Evolutionary conservation across 2,113 vertebrate species (phyloP).

Genomic region (Ictalurus punctatus): DNA sequence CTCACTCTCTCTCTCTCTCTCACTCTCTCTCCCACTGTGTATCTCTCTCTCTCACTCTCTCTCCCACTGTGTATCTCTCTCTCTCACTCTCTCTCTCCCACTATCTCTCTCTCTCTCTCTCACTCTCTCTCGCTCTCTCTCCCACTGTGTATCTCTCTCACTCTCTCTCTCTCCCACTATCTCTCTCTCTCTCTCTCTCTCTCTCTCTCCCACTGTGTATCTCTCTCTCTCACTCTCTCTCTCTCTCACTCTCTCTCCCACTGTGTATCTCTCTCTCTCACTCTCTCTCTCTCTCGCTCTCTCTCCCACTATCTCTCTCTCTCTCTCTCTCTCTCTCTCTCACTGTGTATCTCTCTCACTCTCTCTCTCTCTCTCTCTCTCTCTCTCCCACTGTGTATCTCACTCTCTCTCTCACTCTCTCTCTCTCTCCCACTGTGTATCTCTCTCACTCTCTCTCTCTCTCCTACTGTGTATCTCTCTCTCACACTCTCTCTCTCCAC

Average conservation of each 20-base stretch:
- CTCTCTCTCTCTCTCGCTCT: no score
- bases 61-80: no score
- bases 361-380: background rate
- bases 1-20: background rate
- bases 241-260: no score
- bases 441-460: background rate
- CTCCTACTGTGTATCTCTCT: no score
- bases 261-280: background rate
- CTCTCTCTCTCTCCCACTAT: background rate
- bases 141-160: background rate
- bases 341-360: background rate
- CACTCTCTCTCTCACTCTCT: conserved; percentile 38
- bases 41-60: no score
- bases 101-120: conserved; percentile 4
- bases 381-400: no score
- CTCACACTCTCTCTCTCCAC: no score
- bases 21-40: no score
- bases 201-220: no score
- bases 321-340: no score
- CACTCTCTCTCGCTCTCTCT: conserved; percentile 23
- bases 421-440: background rate
- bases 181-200: no score
- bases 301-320: no score
- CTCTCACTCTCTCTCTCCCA: background rate
- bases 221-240: background rate